These are phyloP conservation scores for Acromyrmex charruanus DNA, from an alignment of 1,140 invertebrate species.

Conservation along the genomic window DNA sequence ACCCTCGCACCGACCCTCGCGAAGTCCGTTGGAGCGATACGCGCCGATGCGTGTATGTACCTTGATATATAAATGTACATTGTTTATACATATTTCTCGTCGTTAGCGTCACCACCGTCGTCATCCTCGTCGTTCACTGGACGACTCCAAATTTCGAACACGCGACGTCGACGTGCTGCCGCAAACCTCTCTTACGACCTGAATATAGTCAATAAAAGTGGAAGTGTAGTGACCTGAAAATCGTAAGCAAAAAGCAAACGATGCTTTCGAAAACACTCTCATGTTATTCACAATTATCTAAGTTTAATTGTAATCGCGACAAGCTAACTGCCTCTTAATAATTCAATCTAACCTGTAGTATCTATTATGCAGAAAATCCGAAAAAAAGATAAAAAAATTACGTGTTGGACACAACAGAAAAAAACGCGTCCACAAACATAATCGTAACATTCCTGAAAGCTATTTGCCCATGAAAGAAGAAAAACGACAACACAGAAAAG, in stretches of 20 bases:
- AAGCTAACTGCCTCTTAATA: conserved; percentile 11
- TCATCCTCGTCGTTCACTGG: conserved; percentile 64
- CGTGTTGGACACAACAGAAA: not conserved
- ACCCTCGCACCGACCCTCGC: conserved; percentile 69
- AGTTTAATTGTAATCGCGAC: not conserved
- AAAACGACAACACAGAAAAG: not conserved
- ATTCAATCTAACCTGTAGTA: not conserved
- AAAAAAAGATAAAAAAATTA: not conserved
- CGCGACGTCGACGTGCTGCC: conserved; percentile 8
- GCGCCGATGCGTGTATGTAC: conserved; percentile 80
- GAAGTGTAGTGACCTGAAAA: conserved; percentile 44
- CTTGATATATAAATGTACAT: conserved; percentile 63
- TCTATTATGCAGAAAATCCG: not conserved
- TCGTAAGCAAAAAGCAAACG: not conserved
- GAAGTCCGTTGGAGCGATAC: conserved; percentile 78
- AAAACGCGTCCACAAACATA: not conserved
- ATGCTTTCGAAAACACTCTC: conserved; percentile 3
- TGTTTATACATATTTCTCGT: conserved; percentile 64
- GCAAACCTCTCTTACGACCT: conserved; percentile 9
- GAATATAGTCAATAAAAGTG: conserved; percentile 28
- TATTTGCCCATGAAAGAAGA: not conserved
- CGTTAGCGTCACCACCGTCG: conserved; percentile 49
- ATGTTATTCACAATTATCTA: not conserved
- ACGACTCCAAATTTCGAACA: conserved; percentile 59
- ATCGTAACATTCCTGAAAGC: not conserved